phyloP scores from a whole-genome alignment of 2,888 invertebrate genomes.

The Mythimna loreyi region DNA sequence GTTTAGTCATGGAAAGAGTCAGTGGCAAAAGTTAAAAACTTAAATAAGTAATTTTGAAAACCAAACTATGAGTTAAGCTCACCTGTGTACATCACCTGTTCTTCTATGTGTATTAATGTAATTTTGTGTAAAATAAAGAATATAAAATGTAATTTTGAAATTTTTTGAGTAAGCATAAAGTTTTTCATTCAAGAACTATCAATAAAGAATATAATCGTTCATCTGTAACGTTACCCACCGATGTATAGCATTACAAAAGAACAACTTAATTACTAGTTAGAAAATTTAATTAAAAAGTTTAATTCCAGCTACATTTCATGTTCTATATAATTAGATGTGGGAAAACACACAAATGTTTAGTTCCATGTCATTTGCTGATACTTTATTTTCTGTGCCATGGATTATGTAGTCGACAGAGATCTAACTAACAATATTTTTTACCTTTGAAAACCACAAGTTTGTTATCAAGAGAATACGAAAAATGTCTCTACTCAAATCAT shows the following conservation, averaged over 20 bases:
- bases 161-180: too few species aligned
- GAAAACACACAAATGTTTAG: neutral
- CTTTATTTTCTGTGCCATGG: neutral
- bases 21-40: neutral
- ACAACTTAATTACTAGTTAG: too few species aligned
- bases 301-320: neutral
- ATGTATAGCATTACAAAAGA: neutral
- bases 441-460: neutral
- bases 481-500: neutral
- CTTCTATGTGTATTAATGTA: too few species aligned
- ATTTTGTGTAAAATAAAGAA: too few species aligned
- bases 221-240: neutral
- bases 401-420: neutral
- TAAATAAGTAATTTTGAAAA: too few species aligned
- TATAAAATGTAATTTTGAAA: neutral
- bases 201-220: neutral
- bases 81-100: too few species aligned
- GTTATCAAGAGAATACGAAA: too few species aligned
- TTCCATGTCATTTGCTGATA: neutral
- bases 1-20: too few species aligned
- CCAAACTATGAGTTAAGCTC: too few species aligned
- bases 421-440: neutral
- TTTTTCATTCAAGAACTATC: neutral
- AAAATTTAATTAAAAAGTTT: too few species aligned
- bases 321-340: neutral